phyloP scores from a whole-genome alignment of 1,140 invertebrate species.

The Lithobius niger region DNA sequence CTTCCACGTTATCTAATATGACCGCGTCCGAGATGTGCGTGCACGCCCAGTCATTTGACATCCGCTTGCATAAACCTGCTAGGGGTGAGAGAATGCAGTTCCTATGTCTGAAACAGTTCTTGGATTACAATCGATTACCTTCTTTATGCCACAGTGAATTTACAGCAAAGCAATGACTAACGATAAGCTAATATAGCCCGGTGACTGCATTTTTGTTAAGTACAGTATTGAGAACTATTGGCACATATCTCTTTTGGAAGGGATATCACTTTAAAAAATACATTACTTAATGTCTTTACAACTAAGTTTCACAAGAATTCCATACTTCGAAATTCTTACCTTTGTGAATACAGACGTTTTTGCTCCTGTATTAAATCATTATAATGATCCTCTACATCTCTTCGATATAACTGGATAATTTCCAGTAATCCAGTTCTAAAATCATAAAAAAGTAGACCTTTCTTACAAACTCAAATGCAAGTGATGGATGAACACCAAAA shows the following conservation, averaged over 20 bases:
- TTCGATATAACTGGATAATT: slow-evolving; percentile 58
- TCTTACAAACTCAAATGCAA: no score
- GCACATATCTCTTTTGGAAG: not conserved
- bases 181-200: no score
- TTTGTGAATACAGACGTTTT: slow-evolving; percentile 59
- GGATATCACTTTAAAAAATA: not conserved
- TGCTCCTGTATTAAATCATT: slow-evolving; percentile 66
- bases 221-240: not conserved
- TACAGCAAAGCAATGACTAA: not conserved
- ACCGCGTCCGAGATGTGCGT: not conserved
- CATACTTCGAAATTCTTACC: slow-evolving; percentile 35
- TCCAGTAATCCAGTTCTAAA: slow-evolving; percentile 53
- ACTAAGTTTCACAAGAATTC: not conserved
- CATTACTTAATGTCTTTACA: not conserved
- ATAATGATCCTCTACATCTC: slow-evolving; percentile 62
- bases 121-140: not conserved
- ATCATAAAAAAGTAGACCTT: no score
- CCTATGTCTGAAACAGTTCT: not conserved
- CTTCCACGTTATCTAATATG: not conserved
- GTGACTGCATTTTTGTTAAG: not conserved
- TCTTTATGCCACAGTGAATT: not conserved
- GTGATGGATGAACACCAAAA: no score
- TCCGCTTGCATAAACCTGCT: not conserved
- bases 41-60: no score
- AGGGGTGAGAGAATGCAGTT: not conserved